Conservation (phyloP, 2,888 invertebrate genomes). For the Philonicus albiceps region DNA sequence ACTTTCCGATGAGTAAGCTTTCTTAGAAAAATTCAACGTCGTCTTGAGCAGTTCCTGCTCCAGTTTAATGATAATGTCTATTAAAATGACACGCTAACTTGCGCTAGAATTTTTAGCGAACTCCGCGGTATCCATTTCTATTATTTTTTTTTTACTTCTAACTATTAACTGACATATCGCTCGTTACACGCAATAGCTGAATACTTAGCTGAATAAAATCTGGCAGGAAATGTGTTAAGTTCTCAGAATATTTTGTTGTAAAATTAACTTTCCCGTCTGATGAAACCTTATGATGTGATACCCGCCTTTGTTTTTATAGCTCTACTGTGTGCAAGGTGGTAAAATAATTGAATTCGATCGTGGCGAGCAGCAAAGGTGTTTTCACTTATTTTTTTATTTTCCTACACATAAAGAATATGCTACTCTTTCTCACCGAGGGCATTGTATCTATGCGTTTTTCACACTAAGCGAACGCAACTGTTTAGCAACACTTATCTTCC, state of each 20-base stretch:
- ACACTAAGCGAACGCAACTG: background rate
- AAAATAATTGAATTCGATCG: background rate
- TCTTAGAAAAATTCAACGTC: background rate
- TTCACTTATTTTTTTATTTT: background rate
- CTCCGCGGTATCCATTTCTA: background rate
- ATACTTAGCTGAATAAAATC: background rate
- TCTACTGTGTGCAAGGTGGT: background rate
- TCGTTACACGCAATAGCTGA: background rate
- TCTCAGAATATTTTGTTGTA: constrained; percentile 12
- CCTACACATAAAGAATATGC: background rate
- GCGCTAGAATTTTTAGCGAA: background rate
- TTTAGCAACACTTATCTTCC: background rate
- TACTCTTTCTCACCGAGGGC: background rate
- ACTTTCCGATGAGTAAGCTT: background rate
- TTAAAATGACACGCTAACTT: background rate
- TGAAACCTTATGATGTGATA: background rate
- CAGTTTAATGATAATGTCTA: background rate
- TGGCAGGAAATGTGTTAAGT: background rate
- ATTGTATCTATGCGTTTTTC: background rate
- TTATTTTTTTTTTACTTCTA: background rate
- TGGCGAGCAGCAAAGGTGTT: background rate
- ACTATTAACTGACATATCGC: background rate
- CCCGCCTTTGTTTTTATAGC: background rate
- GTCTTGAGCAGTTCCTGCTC: background rate
- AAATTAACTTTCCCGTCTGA: background rate